Conservation (phyloP, 2,797 vertebrate species). For the Trachops cirrhosus region DNA sequence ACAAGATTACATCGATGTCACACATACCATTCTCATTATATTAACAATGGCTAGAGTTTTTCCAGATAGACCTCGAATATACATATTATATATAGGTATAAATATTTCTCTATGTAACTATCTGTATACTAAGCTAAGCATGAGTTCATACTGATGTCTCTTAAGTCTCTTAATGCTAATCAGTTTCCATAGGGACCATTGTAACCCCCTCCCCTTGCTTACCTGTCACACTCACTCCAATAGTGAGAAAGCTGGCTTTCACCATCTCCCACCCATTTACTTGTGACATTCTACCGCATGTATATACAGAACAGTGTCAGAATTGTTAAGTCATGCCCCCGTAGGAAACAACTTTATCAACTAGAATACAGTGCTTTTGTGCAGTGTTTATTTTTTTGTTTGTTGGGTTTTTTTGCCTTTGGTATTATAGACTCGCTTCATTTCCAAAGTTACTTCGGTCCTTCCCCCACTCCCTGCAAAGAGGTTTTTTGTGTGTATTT, state of each 20-base stretch:
- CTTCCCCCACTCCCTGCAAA: neutral
- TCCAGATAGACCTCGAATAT: neutral
- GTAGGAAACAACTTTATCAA: neutral
- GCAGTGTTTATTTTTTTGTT: too few species aligned
- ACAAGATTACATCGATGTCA: neutral
- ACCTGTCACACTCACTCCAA: neutral
- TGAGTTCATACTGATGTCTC: neutral
- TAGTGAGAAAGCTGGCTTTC: neutral
- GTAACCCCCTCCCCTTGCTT: neutral
- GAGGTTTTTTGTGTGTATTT: neutral
- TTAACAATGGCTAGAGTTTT: neutral
- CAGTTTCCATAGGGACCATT: neutral
- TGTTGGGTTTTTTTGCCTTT: neutral
- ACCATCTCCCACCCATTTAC: neutral
- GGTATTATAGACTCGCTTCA: neutral
- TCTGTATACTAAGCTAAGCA: neutral
- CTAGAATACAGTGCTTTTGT: neutral
- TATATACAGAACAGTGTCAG: neutral
- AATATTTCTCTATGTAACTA: neutral
- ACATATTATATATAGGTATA: neutral
- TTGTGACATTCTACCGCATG: neutral
- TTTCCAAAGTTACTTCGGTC: neutral
- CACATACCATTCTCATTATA: neutral
- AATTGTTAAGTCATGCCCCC: neutral
- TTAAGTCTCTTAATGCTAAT: neutral